Evolutionary conservation across 2,888 invertebrate species (phyloP), one percentile per base, ranked within the genome.

Genomic region (Balanococcus diminutus): DNA sequence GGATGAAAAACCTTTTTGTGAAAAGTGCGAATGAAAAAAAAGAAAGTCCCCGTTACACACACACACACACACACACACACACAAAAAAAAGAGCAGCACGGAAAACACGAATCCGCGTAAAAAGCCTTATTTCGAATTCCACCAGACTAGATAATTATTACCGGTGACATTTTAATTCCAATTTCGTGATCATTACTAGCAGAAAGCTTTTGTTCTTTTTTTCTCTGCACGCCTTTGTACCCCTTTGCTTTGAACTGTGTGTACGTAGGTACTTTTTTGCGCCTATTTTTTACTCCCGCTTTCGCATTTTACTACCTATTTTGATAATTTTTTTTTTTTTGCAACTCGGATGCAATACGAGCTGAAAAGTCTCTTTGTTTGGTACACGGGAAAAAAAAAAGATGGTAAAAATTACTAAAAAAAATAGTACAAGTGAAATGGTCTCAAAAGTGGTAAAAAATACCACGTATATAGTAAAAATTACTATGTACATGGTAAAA

Each of bases 131-230:
- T 85, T 85, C 28, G 42, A 75, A 85, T 85, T 85, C 85, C 75
- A 75, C 85, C 85, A 85, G 85, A 85, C 85, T 85, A 75, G 85
- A 85, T 85, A 85, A 85, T 85, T 85, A 85, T 85, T 75, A 79
- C 85, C 85, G 85, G 85, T 79, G 79, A 85, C 85, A 79, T 85
- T 85, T 85, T 85, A 85, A 85, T 85, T 85, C 85, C 85, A 85
- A 85, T 85, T 85, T 85, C 85, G 85, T 85, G 85, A 85, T 85
- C 85, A 75, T 85, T 79, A 85, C 85, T 32, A 85, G 46, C 79
- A 75, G 31, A 85, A 75, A 85, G 72, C 79, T 79, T 85, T 85
- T 85, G 85, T 85, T 56, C 83, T 51, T 28, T 84, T 84, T 51
- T 39, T 25, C 32, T n/a, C 75, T 36, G 3, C 28, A 1, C 36